These are phyloP conservation scores for Pollicipes pollicipes DNA, from an alignment of 1,140 invertebrate species.

Conservation along the genomic window DNA sequence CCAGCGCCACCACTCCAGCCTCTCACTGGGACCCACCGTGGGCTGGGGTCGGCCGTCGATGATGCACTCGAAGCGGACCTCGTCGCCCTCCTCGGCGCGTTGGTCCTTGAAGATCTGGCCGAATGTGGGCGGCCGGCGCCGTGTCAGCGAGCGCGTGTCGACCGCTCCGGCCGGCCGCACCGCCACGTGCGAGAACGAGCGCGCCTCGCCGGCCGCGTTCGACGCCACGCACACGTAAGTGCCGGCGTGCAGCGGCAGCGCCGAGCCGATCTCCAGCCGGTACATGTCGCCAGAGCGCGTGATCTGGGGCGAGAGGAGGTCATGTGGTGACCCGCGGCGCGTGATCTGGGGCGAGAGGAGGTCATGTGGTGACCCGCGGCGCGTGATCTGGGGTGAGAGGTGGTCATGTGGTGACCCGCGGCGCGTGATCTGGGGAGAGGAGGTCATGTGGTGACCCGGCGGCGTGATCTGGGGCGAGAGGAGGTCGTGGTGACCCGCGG, in stretches of 20 bases:
- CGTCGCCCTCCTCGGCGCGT: not conserved
- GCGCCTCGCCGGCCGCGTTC: conserved; percentile 26
- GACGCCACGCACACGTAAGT: conserved; percentile 24
- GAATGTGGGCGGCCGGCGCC: not conserved
- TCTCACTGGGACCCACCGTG: not conserved
- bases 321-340: too few species aligned
- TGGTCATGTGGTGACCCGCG: too few species aligned
- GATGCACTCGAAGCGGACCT: not conserved
- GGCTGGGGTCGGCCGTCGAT: not conserved
- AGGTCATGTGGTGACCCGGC: too few species aligned
- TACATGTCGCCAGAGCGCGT: not conserved
- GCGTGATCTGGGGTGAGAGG: too few species aligned
- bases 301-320: too few species aligned
- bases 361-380: too few species aligned
- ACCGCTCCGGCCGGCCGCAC: not conserved
- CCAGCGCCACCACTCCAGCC: not conserved
- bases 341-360: too few species aligned
- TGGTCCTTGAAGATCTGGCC: not conserved
- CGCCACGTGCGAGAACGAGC: not conserved
- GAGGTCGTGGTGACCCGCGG: too few species aligned
- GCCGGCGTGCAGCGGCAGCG: conserved; percentile 16
- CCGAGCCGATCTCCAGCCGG: not conserved
- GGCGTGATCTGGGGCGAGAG: too few species aligned
- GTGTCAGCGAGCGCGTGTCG: not conserved
- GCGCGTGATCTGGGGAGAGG: too few species aligned